Evolutionary conservation across 2,113 vertebrate genomes (phyloP), one percentile per base, ranked within the genome.

Genomic region (Struthidea cinerea): DNA sequence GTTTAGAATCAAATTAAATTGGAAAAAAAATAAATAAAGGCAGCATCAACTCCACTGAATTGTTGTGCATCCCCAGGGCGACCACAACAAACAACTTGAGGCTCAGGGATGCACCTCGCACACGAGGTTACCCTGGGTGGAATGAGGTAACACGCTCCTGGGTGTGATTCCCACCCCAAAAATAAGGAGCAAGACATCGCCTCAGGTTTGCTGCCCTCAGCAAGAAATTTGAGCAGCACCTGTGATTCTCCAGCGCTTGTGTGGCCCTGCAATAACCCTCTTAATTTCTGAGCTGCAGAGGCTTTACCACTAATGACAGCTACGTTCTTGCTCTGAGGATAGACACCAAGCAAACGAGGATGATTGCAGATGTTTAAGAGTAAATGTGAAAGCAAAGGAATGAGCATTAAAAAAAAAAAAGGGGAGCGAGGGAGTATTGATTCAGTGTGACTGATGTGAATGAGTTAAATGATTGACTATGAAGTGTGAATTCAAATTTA

Each of bases 401-500:
- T 32, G 85, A 91, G 92, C 94, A 87, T 35, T 85, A n/a, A 61
- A 70, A 68, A 63, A 35, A 59, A 22, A 68, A 63, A 35, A 59
- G 19, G 22, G 35, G 39, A 69, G 19, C 9, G 24, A 55, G 57
- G 28, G 70, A 88, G 82, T 96, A 97, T 97, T 97, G 96, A 97
- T 97, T 97, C 85, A 33, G 84, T 94, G 92, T 97, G 96, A 96
- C 96, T 97, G 96, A 97, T 97, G 96, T 92, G 96, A 97, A 97
- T 84, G 95, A 97, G 93, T 94, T 96, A 96, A 96, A 93, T 97
- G 97, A 97, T 96, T 95, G 96, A 97, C 97, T 97, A 79, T 95
- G 96, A 97, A 97, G 96, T 97, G 96, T 94, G 92, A 97, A 97
- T 96, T 96, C 96, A 97, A 90, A 97, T 96, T 97, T 96, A 92